These are phyloP conservation scores for Decapterus maruadsi DNA, from an alignment of 2,797 vertebrate genomes.

Conservation along the genomic window DNA sequence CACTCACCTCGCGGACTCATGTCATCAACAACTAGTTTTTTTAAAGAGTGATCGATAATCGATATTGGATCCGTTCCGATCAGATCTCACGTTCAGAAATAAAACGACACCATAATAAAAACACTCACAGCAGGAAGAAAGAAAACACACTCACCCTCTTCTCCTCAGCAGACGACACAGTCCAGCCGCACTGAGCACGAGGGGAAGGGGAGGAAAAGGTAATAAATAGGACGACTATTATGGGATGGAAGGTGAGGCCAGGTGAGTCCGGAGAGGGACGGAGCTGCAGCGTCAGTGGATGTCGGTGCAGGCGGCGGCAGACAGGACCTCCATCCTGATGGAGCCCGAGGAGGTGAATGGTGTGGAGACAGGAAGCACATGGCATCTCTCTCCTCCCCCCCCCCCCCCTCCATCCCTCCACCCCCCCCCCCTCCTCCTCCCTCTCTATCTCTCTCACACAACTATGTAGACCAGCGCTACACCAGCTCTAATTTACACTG, in stretches of 20 bases:
- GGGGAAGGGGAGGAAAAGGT: not conserved
- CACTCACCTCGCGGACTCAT: not conserved
- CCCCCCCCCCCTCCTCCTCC: no score
- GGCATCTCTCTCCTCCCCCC: constrained; percentile 79
- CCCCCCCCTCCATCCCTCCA: no score
- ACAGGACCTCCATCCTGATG: constrained; percentile 81
- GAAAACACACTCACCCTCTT: constrained; percentile 59
- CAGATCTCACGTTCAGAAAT: not conserved
- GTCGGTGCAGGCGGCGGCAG: constrained; percentile 60
- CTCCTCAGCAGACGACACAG: constrained; percentile 57
- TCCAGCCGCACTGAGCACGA: constrained; percentile 42
- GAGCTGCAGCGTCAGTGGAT: constrained; percentile 53
- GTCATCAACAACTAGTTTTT: not conserved
- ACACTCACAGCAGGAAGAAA: not conserved
- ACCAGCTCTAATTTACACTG: constrained; percentile 36
- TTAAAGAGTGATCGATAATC: not conserved
- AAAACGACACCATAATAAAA: not conserved
- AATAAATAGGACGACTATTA: constrained; percentile 26
- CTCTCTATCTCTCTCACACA: constrained; percentile 22
- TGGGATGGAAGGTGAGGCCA: constrained; percentile 18
- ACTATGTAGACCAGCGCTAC: constrained; percentile 3
- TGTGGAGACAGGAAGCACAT: constrained; percentile 85
- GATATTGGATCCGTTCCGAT: not conserved
- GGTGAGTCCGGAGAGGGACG: constrained; percentile 32
- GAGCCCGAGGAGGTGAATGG: constrained; percentile 82